phyloP scores from a whole-genome alignment of 2,113 vertebrate genomes.

The Myxocyprinus asiaticus region DNA sequence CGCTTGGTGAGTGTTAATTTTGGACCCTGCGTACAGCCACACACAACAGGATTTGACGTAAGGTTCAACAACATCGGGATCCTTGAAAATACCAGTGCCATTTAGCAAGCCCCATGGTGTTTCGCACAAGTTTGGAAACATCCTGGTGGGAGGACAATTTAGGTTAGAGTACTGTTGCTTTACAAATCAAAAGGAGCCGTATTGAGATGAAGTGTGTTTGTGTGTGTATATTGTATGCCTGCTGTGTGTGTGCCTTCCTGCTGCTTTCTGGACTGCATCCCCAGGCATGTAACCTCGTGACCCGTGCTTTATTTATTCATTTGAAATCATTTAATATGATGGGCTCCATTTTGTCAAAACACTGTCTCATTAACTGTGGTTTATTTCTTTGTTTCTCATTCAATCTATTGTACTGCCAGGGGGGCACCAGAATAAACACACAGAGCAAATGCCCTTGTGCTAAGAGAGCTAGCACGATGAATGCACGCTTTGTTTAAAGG shows the following conservation, averaged over 20 bases:
- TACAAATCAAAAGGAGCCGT: too few relatives aligned
- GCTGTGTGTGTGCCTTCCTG: constrained; percentile 29
- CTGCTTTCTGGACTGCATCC: not conserved
- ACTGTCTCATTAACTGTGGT: constrained; percentile 75
- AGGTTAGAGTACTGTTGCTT: too few relatives aligned
- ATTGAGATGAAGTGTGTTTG: too few relatives aligned
- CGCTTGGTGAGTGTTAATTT: not conserved
- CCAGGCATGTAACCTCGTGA: constrained; percentile 52
- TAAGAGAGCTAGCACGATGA: constrained; percentile 65
- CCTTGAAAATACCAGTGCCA: not conserved
- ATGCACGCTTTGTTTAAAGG: constrained; percentile 70
- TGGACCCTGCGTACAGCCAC: not conserved
- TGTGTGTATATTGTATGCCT: constrained; percentile 2
- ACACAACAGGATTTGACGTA: not conserved
- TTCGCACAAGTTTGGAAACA: constrained; percentile 9
- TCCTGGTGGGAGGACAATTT: not conserved
- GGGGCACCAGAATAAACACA: constrained; percentile 27
- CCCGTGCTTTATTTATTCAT: constrained; percentile 55
- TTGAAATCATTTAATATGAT: constrained; percentile 71
- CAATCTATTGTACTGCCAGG: constrained; percentile 60
- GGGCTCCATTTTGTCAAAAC: constrained; percentile 75
- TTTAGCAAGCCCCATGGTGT: constrained; percentile 3
- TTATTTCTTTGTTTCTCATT: constrained; percentile 60
- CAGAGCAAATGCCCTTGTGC: constrained; percentile 57
- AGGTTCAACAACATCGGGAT: not conserved